Evolutionary conservation across 2,888 invertebrate genomes (phyloP).

Genomic region (Caradrina kadenii): DNA sequence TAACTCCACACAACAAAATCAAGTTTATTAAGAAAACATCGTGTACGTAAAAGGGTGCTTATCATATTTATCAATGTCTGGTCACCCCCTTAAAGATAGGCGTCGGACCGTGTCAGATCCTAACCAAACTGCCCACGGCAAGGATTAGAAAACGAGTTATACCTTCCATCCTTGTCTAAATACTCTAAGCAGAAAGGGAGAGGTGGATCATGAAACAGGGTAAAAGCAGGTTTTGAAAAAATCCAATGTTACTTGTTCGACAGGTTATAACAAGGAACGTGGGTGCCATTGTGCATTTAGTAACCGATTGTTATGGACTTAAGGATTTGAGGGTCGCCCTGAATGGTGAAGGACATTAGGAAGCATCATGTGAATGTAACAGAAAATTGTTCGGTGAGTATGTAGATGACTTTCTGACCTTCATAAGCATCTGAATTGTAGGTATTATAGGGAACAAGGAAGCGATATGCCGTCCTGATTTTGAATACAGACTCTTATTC

Average conservation of each 20-base stretch:
- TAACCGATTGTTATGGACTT: slow-evolving; percentile 70
- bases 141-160: slow-evolving; percentile 81
- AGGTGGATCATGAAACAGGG: slow-evolving; percentile 62
- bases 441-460: slow-evolving; percentile 33
- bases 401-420: slow-evolving; percentile 52
- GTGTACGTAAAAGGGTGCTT: slow-evolving; percentile 68
- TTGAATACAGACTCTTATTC: background rate
- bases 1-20: slow-evolving; percentile 61
- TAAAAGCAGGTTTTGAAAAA: slow-evolving; percentile 74
- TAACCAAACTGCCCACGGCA: slow-evolving; percentile 84
- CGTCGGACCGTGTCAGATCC: slow-evolving; percentile 85
- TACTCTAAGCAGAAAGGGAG: slow-evolving; percentile 51
- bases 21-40: slow-evolving; percentile 72
- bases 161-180: slow-evolving; percentile 59
- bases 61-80: slow-evolving; percentile 79
- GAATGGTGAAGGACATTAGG: slow-evolving; percentile 59
- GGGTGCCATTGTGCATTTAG: slow-evolving; percentile 76
- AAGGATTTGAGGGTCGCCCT: slow-evolving; percentile 63
- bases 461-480: slow-evolving; percentile 19
- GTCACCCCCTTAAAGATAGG: slow-evolving; percentile 77
- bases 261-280: slow-evolving; percentile 75
- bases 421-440: slow-evolving; percentile 38
- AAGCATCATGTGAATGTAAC: slow-evolving; percentile 59
- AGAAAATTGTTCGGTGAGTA: slow-evolving; percentile 52
- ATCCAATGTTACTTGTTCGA: slow-evolving; percentile 71